Evolutionary conservation across 2,888 invertebrate genomes (phyloP), one percentile per base, ranked within the genome.

Genomic region (Hipparchia sbordonii): DNA sequence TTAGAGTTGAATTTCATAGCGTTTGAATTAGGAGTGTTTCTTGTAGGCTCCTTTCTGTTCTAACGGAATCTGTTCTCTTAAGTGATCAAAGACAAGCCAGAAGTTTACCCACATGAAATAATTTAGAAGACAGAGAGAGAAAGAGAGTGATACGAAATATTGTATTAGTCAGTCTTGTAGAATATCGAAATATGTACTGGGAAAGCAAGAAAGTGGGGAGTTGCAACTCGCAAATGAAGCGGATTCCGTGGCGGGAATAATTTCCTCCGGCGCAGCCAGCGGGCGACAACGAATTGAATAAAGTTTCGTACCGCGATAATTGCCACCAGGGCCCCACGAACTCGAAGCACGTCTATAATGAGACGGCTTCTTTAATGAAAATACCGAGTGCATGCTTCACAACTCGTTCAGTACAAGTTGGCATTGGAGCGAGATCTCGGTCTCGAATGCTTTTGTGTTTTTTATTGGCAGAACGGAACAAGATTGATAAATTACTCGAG

Each of bases 341-440:
- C 85, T 84, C 84, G 82, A 81, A 87, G 87, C 87, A 86, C 86
- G 88, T 87, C 89, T 88, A 86, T 91, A 92, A 91, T 91, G 92
- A 91, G 89, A 89, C 89, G 88, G 89, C 88, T 89, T 87, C 90
- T 91, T 89, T 91, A 92, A 90, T 91, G 89, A 89, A 91, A 90
- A 91, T 91, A 85, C 89, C 87, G 82, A 84, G 84, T 78, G 85
- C 86, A 85, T 83, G 80, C 80, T 84, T 82, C 83, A 82, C 82
- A 77, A 77, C 82, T 84, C 82, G 83, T 83, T 74, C 79, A 76
- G 79, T 79, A 80, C 79, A 77, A 80, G 80, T 80, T 79, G 79
- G 78, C 79, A 80, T 79, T 82, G 76, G 75, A 79, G 78, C 77
- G 75, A 70, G 74, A 74, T 73, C 77, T 70, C 74, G 72, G 71